Conservation (phyloP, 2,113 vertebrate species). For the Alligator sinensis region DNA sequence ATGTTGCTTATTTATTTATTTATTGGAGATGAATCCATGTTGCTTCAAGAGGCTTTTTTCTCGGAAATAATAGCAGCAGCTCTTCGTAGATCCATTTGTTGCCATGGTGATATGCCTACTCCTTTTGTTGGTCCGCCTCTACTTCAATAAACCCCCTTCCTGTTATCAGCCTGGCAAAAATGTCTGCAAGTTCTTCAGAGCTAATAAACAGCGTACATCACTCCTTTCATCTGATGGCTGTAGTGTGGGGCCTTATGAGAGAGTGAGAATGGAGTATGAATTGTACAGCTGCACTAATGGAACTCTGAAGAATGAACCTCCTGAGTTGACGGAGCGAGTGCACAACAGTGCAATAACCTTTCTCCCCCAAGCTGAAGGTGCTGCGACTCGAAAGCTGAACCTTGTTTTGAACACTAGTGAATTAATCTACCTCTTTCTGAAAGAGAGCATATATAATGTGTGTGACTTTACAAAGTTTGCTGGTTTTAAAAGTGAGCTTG, state of each 20-base stretch:
- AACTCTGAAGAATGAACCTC: conserved; percentile 74
- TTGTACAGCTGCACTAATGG: conserved; percentile 83
- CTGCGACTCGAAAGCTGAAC: conserved; percentile 62
- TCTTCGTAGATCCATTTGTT: conserved; percentile 98
- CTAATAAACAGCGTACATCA: conserved; percentile 86
- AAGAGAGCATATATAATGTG: conserved; percentile 33
- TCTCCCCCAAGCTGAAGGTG: conserved; percentile 41
- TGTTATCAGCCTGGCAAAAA: conserved; percentile 88
- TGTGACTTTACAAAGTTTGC: conserved; percentile 37
- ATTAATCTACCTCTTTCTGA: conserved; percentile 28
- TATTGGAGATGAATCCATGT: conserved; percentile 86
- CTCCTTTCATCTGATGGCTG: conserved; percentile 87
- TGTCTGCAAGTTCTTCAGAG: conserved; percentile 87
- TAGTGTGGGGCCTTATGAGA: conserved; percentile 69
- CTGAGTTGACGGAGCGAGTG: conserved; percentile 48
- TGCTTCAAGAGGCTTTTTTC: conserved; percentile 93
- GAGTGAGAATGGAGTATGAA: conserved; percentile 72
- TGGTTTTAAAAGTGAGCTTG: conserved; percentile 57
- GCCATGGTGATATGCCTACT: conserved; percentile 92
- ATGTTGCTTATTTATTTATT: conserved; percentile 82
- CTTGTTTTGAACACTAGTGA: conserved; percentile 57
- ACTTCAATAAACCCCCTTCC: conserved; percentile 92
- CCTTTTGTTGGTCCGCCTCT: conserved; percentile 84
- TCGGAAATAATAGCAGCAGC: conserved; percentile 93
- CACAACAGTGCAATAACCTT: conserved; percentile 68